Base-by-base conservation (phyloP, 2,888 invertebrate genomes). In the Drosophila conformis region DNA sequence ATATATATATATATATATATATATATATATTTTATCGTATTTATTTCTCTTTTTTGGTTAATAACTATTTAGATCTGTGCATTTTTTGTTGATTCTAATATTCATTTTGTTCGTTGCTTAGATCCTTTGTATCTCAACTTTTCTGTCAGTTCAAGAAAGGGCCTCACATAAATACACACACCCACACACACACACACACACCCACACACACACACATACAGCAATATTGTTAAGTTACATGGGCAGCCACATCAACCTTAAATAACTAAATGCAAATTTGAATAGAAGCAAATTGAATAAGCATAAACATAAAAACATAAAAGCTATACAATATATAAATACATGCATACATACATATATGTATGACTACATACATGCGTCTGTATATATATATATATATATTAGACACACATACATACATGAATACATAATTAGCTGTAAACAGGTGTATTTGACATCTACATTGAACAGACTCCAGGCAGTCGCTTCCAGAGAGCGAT, bases 201-300 rank as follows among this genome's bases (percentile, higher is more conserved):
- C 49, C 52, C 13, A 48, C 13, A 36, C 35, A 62, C 38, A 58
- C 13, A 36, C 35, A 62, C n/a, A 35, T 33, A 33, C 56, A 65
- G 51, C 62, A 68, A 61, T 76, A 78, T 67, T 25, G 42, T 81
- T 78, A 72, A 65, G 53, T 65, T 72, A 72, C 62, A 77, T 78
- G 78, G 78, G 78, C 78, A 78, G 77, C 81, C 78, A 76, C 81
- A 68, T 81, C 81, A 78, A 83, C 76, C 83, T 76, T 79, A 80
- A 72, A 63, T 68, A 80, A 80, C 71, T 71, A 57, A 76, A 71
- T 80, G 67, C 77, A 67, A 52, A 76, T 71, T 70, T 62, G 62
- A 63, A 76, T 76, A 74, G 69, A 52, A 57, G 56, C 74, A 74
- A 76, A 64, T 69, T 64, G 35, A 64, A 67, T 67, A 71, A 64